Evolutionary conservation across 2,113 vertebrate genomes (phyloP).

Genomic region (Calidris pygmaea): DNA sequence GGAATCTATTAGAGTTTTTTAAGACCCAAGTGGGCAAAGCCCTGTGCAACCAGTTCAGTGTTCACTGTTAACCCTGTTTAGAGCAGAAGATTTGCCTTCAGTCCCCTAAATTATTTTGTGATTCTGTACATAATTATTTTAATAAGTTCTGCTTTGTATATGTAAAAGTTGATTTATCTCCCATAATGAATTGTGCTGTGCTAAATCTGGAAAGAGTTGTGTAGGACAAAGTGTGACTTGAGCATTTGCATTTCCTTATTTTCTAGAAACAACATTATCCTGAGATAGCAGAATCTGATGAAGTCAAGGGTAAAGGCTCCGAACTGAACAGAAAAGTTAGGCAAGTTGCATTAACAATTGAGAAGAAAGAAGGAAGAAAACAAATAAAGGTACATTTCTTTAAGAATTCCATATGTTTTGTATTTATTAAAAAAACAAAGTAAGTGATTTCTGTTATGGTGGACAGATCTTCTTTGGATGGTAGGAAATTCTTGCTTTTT

Average conservation of each 20-base stretch:
- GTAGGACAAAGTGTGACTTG: not conserved
- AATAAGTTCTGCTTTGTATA: not conserved
- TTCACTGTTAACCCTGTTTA: not conserved
- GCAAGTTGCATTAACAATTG: conserved; percentile 52
- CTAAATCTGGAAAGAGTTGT: not conserved
- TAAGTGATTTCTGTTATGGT: not conserved
- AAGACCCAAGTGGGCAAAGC: not conserved
- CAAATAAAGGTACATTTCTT: conserved; percentile 39
- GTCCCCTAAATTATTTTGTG: not conserved
- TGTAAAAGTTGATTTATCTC: not conserved
- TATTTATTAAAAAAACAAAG: not conserved
- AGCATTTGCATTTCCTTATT: not conserved
- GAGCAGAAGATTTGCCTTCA: not conserved
- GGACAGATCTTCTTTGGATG: not conserved
- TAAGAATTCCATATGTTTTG: not conserved
- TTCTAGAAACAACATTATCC: conserved; percentile 55
- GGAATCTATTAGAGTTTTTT: not conserved
- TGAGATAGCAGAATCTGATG: conserved; percentile 41
- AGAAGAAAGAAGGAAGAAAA: conserved; percentile 65
- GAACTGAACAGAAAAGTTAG: conserved; percentile 42
- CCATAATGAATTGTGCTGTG: not conserved
- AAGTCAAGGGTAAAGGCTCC: conserved; percentile 47
- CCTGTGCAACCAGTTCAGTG: not conserved
- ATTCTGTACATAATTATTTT: not conserved
- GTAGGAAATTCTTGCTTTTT: not conserved